Percentiles rank a stretch among this genome's conserved stretches.
These are phyloP conservation scores for Spicauda simplicius DNA, from an alignment of 2,888 invertebrate species.

Conservation along the genomic window DNA sequence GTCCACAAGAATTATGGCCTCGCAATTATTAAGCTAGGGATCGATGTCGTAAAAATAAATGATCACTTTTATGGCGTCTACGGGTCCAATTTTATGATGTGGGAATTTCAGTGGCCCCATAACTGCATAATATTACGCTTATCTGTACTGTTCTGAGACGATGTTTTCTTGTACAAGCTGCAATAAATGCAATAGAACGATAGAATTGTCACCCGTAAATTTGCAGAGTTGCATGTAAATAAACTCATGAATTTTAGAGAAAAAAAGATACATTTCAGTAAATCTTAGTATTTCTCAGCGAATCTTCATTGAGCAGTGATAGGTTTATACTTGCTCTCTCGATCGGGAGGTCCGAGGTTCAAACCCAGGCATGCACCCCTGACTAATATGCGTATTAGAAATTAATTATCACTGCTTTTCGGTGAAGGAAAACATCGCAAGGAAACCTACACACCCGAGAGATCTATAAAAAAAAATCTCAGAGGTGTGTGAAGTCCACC, in stretches of 20 bases:
- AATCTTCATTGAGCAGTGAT: no score
- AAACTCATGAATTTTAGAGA: constrained; percentile 8
- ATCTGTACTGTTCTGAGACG: constrained; percentile 50
- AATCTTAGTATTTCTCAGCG: no score
- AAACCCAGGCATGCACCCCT: no score
- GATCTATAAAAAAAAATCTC: no score
- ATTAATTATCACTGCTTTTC: no score
- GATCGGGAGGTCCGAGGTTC: no score
- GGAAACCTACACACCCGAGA: no score
- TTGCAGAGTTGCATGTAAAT: constrained; percentile 5
- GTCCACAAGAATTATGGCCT: constrained; percentile 62
- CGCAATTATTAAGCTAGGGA: constrained; percentile 72
- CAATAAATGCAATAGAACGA: constrained; percentile 30
- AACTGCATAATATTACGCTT: constrained; percentile 60
- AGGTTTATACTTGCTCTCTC: no score
- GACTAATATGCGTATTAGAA: no score
- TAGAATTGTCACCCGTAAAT: constrained; percentile 22
- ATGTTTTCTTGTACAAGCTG: constrained; percentile 28
- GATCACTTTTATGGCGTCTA: constrained; percentile 67
- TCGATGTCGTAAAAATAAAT: constrained; percentile 75
- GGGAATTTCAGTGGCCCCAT: constrained; percentile 67
- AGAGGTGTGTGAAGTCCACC: no score
- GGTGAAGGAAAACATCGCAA: no score
- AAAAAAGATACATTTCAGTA: background rate
- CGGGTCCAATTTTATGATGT: constrained; percentile 72